Evolutionary conservation across 2,113 vertebrate genomes (phyloP).

Genomic region (Platichthys flesus): DNA sequence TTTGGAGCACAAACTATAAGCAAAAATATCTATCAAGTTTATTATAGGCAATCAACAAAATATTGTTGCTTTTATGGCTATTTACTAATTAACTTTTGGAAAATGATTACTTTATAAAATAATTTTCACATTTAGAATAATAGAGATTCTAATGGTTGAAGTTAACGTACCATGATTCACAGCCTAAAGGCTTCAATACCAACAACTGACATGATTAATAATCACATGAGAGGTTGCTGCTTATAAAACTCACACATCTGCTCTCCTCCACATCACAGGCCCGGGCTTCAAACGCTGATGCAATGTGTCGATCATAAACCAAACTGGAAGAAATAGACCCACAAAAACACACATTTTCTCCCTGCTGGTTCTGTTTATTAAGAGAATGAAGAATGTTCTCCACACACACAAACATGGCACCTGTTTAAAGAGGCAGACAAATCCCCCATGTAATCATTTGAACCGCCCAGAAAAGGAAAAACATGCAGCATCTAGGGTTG

Average conservation of each 20-base stretch:
- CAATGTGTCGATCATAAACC: constrained; percentile 64
- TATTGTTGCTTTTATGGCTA: too few relatives aligned
- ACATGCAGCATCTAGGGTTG: constrained; percentile 47
- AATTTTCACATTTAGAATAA: background rate
- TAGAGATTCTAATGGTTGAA: background rate
- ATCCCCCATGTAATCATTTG: constrained; percentile 63
- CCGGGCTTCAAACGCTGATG: constrained; percentile 63
- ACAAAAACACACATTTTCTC: constrained; percentile 40
- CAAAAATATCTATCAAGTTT: too few relatives aligned
- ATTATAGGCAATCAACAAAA: too few relatives aligned
- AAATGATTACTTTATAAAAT: too few relatives aligned
- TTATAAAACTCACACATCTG: constrained; percentile 66
- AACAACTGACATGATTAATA: constrained; percentile 55
- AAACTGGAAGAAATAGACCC: constrained; percentile 47
- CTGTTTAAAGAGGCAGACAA: constrained; percentile 68
- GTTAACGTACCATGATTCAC: constrained; percentile 1
- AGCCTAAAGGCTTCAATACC: constrained; percentile 22
- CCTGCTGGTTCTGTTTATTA: constrained; percentile 73
- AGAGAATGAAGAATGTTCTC: constrained; percentile 32
- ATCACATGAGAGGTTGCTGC: constrained; percentile 39
- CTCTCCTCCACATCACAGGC: constrained; percentile 63
- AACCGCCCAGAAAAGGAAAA: constrained; percentile 34
- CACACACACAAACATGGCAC: constrained; percentile 67
- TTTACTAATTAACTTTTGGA: too few relatives aligned
- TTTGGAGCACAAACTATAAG: too few relatives aligned